A percentile compares a stretch with the other conserved stretches of the same genome.
Evolutionary conservation across 2,113 vertebrate genomes (phyloP).

Genomic region (Dromas ardeola): DNA sequence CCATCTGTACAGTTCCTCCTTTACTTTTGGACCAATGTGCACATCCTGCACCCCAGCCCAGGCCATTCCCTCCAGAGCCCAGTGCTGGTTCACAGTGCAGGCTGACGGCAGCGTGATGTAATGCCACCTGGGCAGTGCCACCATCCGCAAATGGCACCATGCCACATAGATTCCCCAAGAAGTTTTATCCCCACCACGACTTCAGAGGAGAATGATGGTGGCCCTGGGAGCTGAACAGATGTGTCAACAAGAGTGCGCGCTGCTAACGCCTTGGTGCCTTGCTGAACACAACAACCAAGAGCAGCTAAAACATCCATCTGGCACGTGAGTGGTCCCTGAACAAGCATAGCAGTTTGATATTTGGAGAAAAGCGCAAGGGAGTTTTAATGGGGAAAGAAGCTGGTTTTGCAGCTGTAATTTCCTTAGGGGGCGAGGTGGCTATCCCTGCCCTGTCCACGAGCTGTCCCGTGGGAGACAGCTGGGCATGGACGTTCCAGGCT

Average conservation of each 20-base stretch:
- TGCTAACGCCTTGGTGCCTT: neutral
- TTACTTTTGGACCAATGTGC: neutral
- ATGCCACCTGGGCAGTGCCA: neutral
- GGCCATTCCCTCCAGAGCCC: neutral
- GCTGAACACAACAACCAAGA: neutral
- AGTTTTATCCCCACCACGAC: neutral
- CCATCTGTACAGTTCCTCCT: neutral
- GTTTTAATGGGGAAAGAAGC: neutral
- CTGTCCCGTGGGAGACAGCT: rapidly evolving
- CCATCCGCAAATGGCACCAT: rapidly evolving
- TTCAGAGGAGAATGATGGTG: neutral
- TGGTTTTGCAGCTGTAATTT: neutral
- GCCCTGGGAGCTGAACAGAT: neutral
- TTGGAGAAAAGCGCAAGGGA: neutral
- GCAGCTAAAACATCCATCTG: neutral
- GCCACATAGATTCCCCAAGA: neutral
- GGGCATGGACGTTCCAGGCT: neutral
- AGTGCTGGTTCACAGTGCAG: neutral
- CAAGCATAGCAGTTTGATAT: neutral
- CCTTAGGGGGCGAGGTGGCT: neutral
- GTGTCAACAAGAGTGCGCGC: neutral
- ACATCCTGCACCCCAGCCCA: neutral
- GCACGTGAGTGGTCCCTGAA: neutral
- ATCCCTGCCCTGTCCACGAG: neutral
- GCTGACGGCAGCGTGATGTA: neutral